These are phyloP conservation scores for Diuraphis noxia DNA, from an alignment of 1,140 invertebrate genomes.

Conservation along the genomic window DNA sequence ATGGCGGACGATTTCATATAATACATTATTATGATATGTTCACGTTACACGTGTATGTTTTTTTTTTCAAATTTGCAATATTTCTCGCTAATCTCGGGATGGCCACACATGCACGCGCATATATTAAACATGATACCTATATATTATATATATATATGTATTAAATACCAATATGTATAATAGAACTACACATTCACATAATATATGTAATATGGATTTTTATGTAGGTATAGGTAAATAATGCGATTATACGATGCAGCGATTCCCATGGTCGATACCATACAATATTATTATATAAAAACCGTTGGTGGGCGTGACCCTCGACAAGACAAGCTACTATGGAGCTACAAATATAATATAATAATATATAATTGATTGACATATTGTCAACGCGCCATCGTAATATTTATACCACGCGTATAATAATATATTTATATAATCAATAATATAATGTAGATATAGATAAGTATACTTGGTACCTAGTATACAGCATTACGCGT, in stretches of 20 bases:
- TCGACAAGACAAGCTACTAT: not conserved
- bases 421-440: not conserved
- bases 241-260: not conserved
- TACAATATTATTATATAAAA: not conserved
- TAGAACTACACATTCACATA: not conserved
- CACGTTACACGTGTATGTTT: not conserved
- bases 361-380: slow-evolving; percentile 27
- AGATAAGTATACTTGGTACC: not conserved
- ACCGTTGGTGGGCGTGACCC: slow-evolving; percentile 39
- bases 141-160: not conserved
- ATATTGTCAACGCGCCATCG: slow-evolving; percentile 29
- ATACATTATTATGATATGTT: too few relatives aligned
- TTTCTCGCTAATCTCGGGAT: not conserved
- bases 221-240: not conserved
- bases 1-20: not conserved
- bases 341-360: not conserved
- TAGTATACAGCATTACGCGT: not conserved
- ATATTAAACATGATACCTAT: too few relatives aligned
- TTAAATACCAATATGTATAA: not conserved
- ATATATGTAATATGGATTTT: too few relatives aligned
- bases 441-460: not conserved
- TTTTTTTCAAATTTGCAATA: not conserved
- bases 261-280: slow-evolving; percentile 40
- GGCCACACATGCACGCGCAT: not conserved
- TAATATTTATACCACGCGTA: not conserved